Base-by-base conservation (phyloP, 2,797 vertebrate genomes). In the Acipenser ruthenus region DNA sequence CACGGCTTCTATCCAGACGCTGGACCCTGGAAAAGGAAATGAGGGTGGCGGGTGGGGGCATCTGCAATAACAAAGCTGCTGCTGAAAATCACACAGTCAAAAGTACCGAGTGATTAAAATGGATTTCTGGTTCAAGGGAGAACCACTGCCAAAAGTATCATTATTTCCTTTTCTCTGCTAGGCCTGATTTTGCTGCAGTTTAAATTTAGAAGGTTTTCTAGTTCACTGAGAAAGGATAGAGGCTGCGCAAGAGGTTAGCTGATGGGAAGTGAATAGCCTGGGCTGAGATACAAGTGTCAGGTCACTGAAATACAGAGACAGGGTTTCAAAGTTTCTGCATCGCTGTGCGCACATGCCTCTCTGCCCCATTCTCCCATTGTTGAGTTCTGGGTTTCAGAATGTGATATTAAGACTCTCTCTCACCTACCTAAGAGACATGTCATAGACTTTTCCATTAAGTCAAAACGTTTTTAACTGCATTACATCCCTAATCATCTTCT, bases 51-150 rank as follows among this genome's bases (percentile, higher is more conserved):
- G 60, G 67, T 68, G 47, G 37, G 47, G 67, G 48, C 67, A 64
- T 68, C 67, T 68, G 67, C 15, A 59, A 68, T 49, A 68, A 64
- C 67, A 68, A 63, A 58, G 62, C 47, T 18, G 52, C 58, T 55
- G 62, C 60, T 51, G 23, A 62, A 62, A 48, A 53, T 68, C 50
- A 9, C 12, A 52, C 1, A 50, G 51, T n/a, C 23, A 49, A 55
- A 55, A 6, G 52, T 4, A n/a, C 52, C 6, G 9, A 37, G 5
- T 18, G 5, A 56, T 58, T 68, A 47, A 50, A 63, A 68, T 63
- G 50, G 18, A 51, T 61, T 67, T 49, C 55, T 11, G 50, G 50
- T 68, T 68, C 12, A 15, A 50, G 52, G 60, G 49, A 62, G 37
- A 52, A 50, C 23, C 23, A 12, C 15, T 62, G 50, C 50, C 50